Percentiles rank a stretch among this genome's conserved stretches.
These are phyloP conservation scores for Sorex araneus DNA, from an alignment of 2,113 vertebrate species.

Conservation along the genomic window DNA sequence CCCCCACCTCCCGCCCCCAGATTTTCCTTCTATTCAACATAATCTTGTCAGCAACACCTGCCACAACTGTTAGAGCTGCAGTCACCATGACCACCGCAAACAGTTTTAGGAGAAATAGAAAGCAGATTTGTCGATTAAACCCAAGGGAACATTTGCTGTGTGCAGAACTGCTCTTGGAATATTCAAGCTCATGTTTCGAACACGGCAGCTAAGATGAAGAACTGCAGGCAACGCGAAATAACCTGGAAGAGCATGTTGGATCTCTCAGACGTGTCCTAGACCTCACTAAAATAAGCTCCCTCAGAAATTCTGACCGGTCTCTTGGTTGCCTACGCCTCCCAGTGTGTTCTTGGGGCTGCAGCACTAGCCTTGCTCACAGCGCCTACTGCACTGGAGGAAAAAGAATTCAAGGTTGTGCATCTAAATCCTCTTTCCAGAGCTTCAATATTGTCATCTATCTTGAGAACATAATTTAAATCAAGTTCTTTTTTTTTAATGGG, in stretches of 20 bases:
- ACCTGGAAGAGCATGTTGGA: constrained; percentile 19
- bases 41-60: constrained; percentile 43
- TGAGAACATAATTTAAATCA: not conserved
- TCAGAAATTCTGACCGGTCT: not conserved
- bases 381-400: not conserved
- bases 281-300: not conserved
- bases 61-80: not conserved
- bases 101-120: constrained; percentile 58
- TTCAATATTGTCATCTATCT: not conserved
- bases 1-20: not conserved
- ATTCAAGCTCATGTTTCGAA: constrained; percentile 57
- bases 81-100: constrained; percentile 63
- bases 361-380: not conserved
- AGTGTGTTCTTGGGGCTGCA: not conserved
- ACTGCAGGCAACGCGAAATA: not conserved
- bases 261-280: constrained; percentile 19
- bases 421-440: not conserved
- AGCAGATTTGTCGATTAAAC: constrained; percentile 37
- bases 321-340: not conserved
- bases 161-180: constrained; percentile 52
- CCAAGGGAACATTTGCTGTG: constrained; percentile 31
- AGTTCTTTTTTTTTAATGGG: too few relatives aligned
- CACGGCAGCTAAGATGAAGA: not conserved
- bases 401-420: not conserved
- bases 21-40: constrained; percentile 63